phyloP scores from a whole-genome alignment of 2,113 vertebrate species.

The Anthoscopus minutus region DNA sequence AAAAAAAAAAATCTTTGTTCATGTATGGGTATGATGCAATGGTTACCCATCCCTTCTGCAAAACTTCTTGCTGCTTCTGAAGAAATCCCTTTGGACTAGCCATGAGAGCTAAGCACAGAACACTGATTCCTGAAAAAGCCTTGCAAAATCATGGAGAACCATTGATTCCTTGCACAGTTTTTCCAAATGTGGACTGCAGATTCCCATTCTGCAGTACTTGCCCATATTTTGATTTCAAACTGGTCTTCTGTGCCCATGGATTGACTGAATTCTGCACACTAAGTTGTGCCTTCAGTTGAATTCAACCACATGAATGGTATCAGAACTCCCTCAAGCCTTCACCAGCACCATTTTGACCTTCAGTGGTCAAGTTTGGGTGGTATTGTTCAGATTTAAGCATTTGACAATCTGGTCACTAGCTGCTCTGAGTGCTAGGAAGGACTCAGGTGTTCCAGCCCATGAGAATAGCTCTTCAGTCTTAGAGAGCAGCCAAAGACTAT shows the following conservation, averaged over 20 bases:
- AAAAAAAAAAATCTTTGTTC: no score
- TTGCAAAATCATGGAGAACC: not conserved
- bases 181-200: accelerated
- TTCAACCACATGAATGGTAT: not conserved
- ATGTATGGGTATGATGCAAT: not conserved
- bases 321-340: not conserved
- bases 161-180: not conserved
- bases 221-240: not conserved
- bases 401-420: not conserved
- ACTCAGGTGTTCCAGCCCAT: not conserved
- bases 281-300: not conserved
- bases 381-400: not conserved
- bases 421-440: not conserved
- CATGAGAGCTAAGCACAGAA: not conserved
- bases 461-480: not conserved
- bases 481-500: not conserved
- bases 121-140: not conserved
- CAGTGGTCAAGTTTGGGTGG: not conserved
- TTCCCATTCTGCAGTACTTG: not conserved
- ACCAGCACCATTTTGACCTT: not conserved
- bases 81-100: not conserved
- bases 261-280: not conserved
- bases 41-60: not conserved
- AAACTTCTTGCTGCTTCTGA: not conserved
- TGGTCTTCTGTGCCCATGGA: not conserved